phyloP scores from a whole-genome alignment of 2,797 vertebrate species.

The Acropternis orthonyx region DNA sequence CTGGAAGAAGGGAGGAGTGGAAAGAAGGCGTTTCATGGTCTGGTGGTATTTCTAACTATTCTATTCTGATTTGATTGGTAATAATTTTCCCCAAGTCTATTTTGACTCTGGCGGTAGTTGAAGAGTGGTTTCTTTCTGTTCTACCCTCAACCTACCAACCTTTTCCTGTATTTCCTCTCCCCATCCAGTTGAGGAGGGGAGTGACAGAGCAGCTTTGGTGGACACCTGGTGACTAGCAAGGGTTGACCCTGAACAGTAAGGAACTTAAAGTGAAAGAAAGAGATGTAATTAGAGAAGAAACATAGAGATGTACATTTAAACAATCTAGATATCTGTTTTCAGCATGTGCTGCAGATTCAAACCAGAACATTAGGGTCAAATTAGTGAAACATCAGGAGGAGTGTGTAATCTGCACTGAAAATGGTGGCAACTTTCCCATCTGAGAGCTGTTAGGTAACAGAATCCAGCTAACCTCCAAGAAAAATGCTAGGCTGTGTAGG shows the following conservation, averaged over 20 bases:
- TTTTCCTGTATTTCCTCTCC: neutral
- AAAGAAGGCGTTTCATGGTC: neutral
- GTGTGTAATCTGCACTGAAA: neutral
- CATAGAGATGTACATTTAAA: neutral
- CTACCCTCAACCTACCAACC: fast-evolving
- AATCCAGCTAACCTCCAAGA: neutral
- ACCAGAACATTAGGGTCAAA: neutral
- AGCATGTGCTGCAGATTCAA: neutral
- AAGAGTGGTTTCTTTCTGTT: neutral
- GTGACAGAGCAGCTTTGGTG: neutral
- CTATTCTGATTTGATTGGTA: neutral
- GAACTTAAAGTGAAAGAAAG: neutral
- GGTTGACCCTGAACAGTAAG: neutral
- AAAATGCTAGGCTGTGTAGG: neutral
- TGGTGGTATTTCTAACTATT: neutral
- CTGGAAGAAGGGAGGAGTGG: neutral
- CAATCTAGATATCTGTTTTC: neutral
- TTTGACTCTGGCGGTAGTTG: fast-evolving
- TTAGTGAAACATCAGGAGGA: neutral
- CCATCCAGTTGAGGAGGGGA: neutral
- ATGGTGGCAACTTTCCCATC: neutral
- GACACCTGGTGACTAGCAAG: neutral
- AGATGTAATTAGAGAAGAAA: neutral
- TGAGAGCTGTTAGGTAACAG: neutral
- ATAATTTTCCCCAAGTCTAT: neutral